Percentiles rank a stretch among this genome's conserved stretches.
Conservation (phyloP, 2,113 vertebrate genomes). For the Felis catus region F.catus_Fca126_mat1.0 CM031414.1:71807001-71807500, state of each 20-base stretch:
- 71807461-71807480: neutral
- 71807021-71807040: neutral
- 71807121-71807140: neutral
- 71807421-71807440: neutral
- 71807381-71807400: neutral
- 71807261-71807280: neutral
- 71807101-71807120: neutral
- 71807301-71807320: neutral
- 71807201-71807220: neutral
- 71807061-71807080: neutral
- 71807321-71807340: neutral
- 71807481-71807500: neutral
- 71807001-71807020: neutral
- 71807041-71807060: neutral
- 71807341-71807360: neutral
- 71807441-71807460: constrained; percentile 24
- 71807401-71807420: neutral
- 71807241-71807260: neutral
- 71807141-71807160: neutral
- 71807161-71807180: neutral
- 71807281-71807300: neutral
- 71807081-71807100: neutral
- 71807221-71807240: neutral
- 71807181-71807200: neutral
- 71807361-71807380: constrained; percentile 54